phyloP scores from a whole-genome alignment of 2,113 vertebrate species.

The Galbula dea region DNA sequence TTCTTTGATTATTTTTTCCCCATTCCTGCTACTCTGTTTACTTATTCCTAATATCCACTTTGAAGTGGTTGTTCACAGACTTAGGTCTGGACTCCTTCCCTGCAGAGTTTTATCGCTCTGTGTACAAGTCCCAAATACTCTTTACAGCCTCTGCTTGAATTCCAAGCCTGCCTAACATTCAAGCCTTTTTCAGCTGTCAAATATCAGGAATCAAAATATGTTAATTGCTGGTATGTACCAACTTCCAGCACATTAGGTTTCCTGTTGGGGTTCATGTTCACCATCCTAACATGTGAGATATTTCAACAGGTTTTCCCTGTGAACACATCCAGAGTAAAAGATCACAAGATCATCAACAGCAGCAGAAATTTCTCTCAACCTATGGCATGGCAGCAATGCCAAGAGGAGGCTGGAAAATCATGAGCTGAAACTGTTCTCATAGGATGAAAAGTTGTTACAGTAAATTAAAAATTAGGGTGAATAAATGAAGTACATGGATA shows the following conservation, averaged over 20 bases:
- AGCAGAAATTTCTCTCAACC: not conserved
- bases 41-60: constrained; percentile 17
- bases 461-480: constrained; percentile 65
- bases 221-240: not conserved
- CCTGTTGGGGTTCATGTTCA: not conserved
- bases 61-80: constrained; percentile 20
- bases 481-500: constrained; percentile 28
- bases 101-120: not conserved
- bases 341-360: accelerated
- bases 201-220: not conserved
- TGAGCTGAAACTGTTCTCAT: constrained; percentile 15
- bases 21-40: constrained; percentile 10
- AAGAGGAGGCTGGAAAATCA: constrained; percentile 9
- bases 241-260: not conserved
- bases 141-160: not conserved
- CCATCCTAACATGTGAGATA: not conserved
- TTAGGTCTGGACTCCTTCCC: not conserved
- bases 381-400: not conserved
- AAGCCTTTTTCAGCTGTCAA: not conserved
- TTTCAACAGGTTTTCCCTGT: not conserved
- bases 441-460: constrained; percentile 27
- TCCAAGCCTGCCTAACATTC: not conserved
- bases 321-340: not conserved
- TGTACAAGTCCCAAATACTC: not conserved
- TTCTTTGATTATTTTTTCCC: constrained; percentile 50